Base-by-base conservation (phyloP, 2,888 invertebrate genomes). In the Tenodera sinensis region DNA sequence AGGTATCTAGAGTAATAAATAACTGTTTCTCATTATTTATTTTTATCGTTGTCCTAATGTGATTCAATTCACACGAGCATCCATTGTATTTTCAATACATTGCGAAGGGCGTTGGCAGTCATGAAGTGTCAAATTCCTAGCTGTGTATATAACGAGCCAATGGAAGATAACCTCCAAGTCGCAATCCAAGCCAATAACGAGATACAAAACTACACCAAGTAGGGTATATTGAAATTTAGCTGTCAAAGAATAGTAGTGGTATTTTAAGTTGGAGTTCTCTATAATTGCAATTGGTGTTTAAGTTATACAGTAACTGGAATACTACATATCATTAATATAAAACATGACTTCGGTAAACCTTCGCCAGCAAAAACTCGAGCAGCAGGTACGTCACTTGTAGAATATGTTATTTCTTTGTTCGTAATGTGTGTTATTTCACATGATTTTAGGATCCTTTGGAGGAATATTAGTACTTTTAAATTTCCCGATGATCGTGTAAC, bases 341-440 rank as follows among this genome's bases (percentile, higher is more conserved):
- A 83, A 88, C 25, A 91, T 91, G 91, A 91, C 91, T 85, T 90
- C 90, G 54, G 90, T 95, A 91, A 96, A 94, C 93, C 94, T 95
- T 92, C 95, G 97, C 91, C 97, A 96, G 93, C 97, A 97, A 93
- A 97, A 97, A 94, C 95, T 97, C 93, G 97, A 97, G 95, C 97
- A 97, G 94, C 97, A 97, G 96, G 97, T 97, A 94, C 25, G 81
- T 25, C 2, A 87, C 54, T 71, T 20, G 15, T 71, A 71, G 25
- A 15, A 25, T 20, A 71, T 20, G 3, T 42, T 71, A 25, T 71
- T 71, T 71, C 54, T 71, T 25, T 71, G 54, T 71, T 71, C 42
- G 6, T 1, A 71, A 6, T 71, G 4, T 71, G 1, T 20, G 0
- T 15, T 71, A 20, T 3, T 54, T 54, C 15, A 0, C 6, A 71